Evolutionary conservation across 2,888 invertebrate genomes (phyloP).

Genomic region (Polydrusus cervinus): DNA sequence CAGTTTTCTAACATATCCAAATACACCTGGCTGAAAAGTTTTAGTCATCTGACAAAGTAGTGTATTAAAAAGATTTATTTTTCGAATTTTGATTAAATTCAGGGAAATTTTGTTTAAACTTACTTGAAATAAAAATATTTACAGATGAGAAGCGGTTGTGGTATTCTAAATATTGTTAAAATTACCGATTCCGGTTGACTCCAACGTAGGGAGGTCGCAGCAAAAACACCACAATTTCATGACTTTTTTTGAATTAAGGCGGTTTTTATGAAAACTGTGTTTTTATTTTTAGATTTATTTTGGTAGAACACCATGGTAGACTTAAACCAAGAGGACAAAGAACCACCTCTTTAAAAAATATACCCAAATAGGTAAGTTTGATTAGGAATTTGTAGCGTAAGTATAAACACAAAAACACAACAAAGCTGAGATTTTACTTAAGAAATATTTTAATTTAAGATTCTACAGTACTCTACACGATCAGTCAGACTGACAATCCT

Average conservation of each 20-base stretch:
- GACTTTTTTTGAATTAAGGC: no score
- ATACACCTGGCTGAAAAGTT: neutral
- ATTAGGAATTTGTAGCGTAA: no score
- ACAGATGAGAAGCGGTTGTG: neutral
- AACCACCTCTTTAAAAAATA: neutral
- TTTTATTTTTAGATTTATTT: neutral
- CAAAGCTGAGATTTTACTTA: no score
- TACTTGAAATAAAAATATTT: slow-evolving; percentile 7
- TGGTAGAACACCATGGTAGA: neutral
- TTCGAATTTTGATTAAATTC: slow-evolving; percentile 20
- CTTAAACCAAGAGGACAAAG: slow-evolving; percentile 6
- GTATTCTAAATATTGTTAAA: neutral
- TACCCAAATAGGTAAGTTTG: no score
- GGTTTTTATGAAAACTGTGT: no score
- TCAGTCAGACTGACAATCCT: no score
- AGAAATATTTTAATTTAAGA: no score
- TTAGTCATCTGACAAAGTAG: slow-evolving; percentile 7
- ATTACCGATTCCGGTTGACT: neutral
- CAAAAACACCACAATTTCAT: no score
- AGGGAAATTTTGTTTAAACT: slow-evolving; percentile 20
- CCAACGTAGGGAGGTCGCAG: neutral
- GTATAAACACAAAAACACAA: no score
- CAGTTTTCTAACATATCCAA: neutral
- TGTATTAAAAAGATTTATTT: slow-evolving; percentile 9
- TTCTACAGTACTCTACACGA: no score